Evolutionary conservation across 1,140 invertebrate species (phyloP).

Genomic region (Leptonema lineaticorne): DNA sequence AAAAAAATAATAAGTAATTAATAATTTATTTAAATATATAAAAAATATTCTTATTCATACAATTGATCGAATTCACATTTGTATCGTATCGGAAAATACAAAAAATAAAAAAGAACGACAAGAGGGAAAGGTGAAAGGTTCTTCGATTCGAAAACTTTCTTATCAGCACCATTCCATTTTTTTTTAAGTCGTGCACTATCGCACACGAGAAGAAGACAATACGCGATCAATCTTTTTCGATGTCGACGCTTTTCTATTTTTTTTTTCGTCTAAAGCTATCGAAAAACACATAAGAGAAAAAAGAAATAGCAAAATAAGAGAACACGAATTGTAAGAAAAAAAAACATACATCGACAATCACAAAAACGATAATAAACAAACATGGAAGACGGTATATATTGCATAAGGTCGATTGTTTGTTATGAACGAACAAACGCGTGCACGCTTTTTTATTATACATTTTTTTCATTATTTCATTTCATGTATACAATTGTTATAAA

Average conservation of each 20-base stretch:
- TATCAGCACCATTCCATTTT: not conserved
- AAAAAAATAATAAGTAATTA: no score
- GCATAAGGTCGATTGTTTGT: not conserved
- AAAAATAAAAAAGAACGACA: no score
- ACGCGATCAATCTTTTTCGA: not conserved
- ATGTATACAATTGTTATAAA: slow-evolving; percentile 21
- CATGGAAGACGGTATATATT: not conserved
- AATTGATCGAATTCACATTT: no score
- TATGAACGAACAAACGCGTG: not conserved
- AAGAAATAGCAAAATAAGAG: not conserved
- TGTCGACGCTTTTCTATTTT: not conserved
- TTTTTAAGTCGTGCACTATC: not conserved
- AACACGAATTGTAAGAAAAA: not conserved
- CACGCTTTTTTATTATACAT: not conserved
- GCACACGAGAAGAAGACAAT: not conserved
- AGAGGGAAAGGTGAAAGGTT: slow-evolving; percentile 14
- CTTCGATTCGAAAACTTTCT: slow-evolving; percentile 1
- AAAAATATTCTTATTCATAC: no score
- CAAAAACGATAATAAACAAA: not conserved
- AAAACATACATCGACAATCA: not conserved
- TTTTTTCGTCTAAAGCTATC: no score
- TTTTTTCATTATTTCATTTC: no score
- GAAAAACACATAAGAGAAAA: not conserved
- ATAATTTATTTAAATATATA: no score
- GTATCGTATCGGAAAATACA: no score